Conservation (phyloP, 2,113 vertebrate species). For the Craseonycteris thonglongyai region DNA sequence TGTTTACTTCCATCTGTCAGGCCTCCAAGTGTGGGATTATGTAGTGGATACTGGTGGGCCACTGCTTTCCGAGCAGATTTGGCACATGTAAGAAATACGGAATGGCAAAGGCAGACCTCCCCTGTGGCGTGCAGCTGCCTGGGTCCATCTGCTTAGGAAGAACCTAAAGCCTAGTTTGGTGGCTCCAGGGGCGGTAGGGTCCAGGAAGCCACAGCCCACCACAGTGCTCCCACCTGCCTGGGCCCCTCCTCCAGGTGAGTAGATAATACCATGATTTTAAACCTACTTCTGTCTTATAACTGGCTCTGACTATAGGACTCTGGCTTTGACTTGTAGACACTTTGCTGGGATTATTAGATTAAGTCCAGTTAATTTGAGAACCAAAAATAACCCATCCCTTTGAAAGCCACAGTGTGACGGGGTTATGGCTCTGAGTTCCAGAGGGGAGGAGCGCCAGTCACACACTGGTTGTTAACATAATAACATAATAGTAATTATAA, state of each 20-base stretch:
- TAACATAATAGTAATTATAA: too few relatives aligned
- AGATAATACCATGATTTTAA: neutral
- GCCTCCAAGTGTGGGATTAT: neutral
- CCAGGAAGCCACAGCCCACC: too few relatives aligned
- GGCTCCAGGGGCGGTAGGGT: too few relatives aligned
- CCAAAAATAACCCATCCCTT: too few relatives aligned
- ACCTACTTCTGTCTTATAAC: neutral
- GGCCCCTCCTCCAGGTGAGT: neutral
- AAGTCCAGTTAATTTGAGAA: neutral
- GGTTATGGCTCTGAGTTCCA: too few relatives aligned
- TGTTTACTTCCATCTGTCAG: neutral
- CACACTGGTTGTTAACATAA: too few relatives aligned
- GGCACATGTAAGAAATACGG: accelerated
- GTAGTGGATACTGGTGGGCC: accelerated
- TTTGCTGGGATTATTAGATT: neutral
- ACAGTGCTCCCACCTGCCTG: accelerated
- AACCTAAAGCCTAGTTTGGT: accelerated
- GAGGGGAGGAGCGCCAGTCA: too few relatives aligned
- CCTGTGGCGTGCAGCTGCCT: too few relatives aligned
- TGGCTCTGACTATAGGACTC: neutral
- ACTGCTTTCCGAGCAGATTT: neutral
- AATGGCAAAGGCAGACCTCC: neutral
- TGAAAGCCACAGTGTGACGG: too few relatives aligned
- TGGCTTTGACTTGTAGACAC: neutral
- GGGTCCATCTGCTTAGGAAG: neutral